Percentiles rank a stretch among this genome's conserved stretches.
These are phyloP conservation scores for Bambusicola thoracicus DNA, from an alignment of 2,113 vertebrate genomes.

Conservation along the genomic window DNA sequence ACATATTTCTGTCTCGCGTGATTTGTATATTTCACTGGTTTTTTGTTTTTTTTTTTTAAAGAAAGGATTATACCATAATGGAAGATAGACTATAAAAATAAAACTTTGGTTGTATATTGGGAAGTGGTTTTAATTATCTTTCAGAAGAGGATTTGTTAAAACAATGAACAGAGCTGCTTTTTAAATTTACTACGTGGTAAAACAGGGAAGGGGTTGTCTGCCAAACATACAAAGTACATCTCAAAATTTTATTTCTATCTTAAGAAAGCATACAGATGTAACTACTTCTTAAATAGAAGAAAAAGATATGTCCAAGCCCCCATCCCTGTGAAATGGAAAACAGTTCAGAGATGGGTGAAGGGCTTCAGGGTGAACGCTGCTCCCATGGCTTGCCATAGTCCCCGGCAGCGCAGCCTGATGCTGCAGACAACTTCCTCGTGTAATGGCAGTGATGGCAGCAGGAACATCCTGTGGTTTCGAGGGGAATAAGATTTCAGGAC, in stretches of 20 bases:
- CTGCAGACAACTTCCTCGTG: not conserved
- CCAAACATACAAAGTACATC: conserved; percentile 48
- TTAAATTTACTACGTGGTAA: conserved; percentile 57
- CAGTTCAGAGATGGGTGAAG: conserved; percentile 27
- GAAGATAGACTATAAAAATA: conserved; percentile 88
- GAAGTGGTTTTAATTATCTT: conserved; percentile 82
- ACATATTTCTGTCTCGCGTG: conserved; percentile 85
- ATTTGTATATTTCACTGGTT: conserved; percentile 88
- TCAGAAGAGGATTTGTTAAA: conserved; percentile 67
- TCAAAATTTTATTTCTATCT: conserved; percentile 55
- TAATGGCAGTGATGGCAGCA: not conserved
- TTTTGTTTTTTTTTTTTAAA: not conserved
- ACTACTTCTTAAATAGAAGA: conserved; percentile 18
- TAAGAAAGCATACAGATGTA: conserved; percentile 45
- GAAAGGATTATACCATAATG: conserved; percentile 80
- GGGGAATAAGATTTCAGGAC: accelerated
- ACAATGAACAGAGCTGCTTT: conserved; percentile 58
- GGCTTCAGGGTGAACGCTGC: not conserved
- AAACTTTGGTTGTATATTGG: conserved; percentile 84
- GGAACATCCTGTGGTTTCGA: not conserved
- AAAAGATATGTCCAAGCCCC: not conserved
- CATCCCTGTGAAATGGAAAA: not conserved
- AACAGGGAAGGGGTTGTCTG: conserved; percentile 36
- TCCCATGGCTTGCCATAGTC: conserved; percentile 33
- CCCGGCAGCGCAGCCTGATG: not conserved